These are phyloP conservation scores for Cisticola juncidis DNA, from an alignment of 2,113 vertebrate genomes.

Conservation along the genomic window DNA sequence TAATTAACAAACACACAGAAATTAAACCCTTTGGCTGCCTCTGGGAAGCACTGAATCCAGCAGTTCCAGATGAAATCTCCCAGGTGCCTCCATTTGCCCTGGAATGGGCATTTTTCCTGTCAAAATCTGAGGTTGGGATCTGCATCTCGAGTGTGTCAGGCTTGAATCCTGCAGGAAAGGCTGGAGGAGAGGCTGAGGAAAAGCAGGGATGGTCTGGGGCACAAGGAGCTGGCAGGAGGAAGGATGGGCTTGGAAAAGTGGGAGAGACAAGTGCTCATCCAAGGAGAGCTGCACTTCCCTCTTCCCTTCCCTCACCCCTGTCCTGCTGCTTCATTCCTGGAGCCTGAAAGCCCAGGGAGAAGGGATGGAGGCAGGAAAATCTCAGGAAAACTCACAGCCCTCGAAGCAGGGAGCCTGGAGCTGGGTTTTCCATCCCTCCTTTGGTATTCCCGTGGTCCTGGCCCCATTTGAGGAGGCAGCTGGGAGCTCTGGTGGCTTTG, in stretches of 20 bases:
- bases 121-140: not conserved
- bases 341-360: not conserved
- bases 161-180: not conserved
- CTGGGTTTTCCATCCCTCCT: not conserved
- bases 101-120: not conserved
- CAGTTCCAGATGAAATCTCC: not conserved
- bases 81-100: not conserved
- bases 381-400: not conserved
- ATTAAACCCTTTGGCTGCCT: not conserved
- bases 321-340: not conserved
- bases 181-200: not conserved
- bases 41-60: not conserved
- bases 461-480: rapidly evolving
- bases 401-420: not conserved
- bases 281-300: not conserved
- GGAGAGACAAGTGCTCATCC: not conserved
- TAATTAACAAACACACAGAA: constrained; percentile 34
- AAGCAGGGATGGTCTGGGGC: not conserved
- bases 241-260: not conserved
- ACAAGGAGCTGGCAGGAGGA: not conserved
- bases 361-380: not conserved
- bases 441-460: not conserved
- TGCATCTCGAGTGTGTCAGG: rapidly evolving
- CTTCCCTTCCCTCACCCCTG: not conserved
- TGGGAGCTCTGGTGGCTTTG: rapidly evolving